Conservation (phyloP, 2,113 vertebrate species). For the Gracilinanus agilis region DNA sequence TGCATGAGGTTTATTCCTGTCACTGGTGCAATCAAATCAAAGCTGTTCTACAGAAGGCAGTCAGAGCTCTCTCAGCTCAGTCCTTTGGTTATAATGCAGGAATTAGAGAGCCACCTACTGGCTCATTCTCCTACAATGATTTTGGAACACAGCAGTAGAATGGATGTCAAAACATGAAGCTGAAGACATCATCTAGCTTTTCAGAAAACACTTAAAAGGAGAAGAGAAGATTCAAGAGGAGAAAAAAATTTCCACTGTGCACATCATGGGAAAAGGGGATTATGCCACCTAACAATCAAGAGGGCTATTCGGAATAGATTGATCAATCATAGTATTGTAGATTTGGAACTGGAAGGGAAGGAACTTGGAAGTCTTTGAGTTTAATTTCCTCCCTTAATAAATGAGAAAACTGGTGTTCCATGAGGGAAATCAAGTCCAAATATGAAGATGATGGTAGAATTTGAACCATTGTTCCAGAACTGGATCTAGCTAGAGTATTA, state of each 20-base stretch:
- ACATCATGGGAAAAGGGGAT: not conserved
- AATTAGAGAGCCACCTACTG: constrained; percentile 88
- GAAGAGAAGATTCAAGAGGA: constrained; percentile 21
- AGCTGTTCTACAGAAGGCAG: constrained; percentile 77
- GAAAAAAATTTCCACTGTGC: not conserved
- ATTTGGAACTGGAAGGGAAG: not conserved
- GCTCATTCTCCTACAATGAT: constrained; percentile 54
- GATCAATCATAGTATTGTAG: not conserved
- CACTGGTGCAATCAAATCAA: constrained; percentile 84
- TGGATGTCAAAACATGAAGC: not conserved
- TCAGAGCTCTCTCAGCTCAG: constrained; percentile 64
- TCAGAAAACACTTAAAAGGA: not conserved
- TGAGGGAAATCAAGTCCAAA: not conserved
- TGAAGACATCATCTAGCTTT: not conserved
- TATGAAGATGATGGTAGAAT: not conserved
- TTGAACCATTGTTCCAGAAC: not conserved
- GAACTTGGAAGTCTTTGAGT: not conserved
- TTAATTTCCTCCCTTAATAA: not conserved
- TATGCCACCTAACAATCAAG: not conserved
- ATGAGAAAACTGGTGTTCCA: not conserved
- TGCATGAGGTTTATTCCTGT: constrained; percentile 84
- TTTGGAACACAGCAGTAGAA: not conserved
- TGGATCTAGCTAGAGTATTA: not conserved
- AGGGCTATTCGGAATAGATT: not conserved
- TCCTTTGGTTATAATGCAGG: constrained; percentile 75